phyloP scores from a whole-genome alignment of 2,113 vertebrate genomes.

The Serinus canaria region DNA sequence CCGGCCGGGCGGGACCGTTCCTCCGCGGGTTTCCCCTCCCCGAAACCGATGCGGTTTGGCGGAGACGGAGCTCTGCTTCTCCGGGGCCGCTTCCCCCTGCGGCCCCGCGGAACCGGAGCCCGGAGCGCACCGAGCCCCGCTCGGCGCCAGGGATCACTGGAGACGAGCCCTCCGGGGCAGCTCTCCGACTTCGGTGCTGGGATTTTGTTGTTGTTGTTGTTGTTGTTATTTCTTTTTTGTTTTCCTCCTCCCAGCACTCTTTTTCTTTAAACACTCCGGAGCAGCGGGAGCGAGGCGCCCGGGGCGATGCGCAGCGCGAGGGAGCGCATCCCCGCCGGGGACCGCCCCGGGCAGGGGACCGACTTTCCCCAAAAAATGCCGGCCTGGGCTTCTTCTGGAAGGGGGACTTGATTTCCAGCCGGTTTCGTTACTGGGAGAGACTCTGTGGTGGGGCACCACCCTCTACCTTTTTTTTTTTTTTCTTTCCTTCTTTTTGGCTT shows the following conservation, averaged over 20 bases:
- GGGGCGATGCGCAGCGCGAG: neutral
- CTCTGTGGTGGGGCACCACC: neutral
- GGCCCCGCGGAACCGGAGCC: neutral
- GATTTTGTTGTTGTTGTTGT: neutral
- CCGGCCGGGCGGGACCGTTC: neutral
- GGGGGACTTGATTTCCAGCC: neutral
- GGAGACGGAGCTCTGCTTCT: neutral
- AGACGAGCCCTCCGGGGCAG: neutral
- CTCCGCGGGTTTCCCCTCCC: neutral
- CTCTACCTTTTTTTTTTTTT: neutral
- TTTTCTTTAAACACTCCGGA: neutral
- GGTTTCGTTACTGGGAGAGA: neutral
- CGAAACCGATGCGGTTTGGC: neutral
- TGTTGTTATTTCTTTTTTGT: neutral
- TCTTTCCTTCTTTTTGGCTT: neutral
- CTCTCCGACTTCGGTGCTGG: neutral
- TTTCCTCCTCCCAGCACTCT: neutral
- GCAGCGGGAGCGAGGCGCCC: neutral
- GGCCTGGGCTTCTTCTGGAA: neutral
- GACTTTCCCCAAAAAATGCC: neutral
- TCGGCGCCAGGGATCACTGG: neutral
- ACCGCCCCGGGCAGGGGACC: neutral
- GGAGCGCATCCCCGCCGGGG: neutral
- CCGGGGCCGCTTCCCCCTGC: neutral
- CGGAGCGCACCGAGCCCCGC: neutral